phyloP scores from a whole-genome alignment of 2,113 vertebrate genomes.

The Hippocampus guttulatus region DNA sequence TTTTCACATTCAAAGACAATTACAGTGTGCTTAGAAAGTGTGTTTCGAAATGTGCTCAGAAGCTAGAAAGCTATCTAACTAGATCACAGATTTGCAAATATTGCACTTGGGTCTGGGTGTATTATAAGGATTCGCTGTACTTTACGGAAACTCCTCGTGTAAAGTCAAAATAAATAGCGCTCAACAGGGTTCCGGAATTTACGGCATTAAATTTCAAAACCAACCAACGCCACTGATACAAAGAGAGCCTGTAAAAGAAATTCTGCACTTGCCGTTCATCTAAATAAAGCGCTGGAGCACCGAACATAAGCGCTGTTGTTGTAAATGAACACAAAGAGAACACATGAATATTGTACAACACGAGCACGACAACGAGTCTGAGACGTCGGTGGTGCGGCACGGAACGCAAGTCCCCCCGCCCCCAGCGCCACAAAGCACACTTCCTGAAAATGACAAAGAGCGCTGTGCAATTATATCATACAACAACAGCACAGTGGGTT shows the following conservation, averaged over 20 bases:
- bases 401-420: constrained; percentile 6
- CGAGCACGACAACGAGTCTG: constrained; percentile 11
- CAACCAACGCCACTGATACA: neutral
- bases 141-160: neutral
- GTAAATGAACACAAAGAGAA: constrained; percentile 6
- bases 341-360: constrained; percentile 17
- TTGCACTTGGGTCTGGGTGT: too few relatives aligned
- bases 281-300: neutral
- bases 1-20: too few relatives aligned
- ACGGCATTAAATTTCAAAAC: neutral
- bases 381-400: constrained; percentile 22
- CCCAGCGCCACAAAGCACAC: constrained; percentile 24
- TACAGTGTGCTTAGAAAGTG: too few relatives aligned
- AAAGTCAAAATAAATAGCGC: neutral
- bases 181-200: too few relatives aligned
- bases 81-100: too few relatives aligned
- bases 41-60: too few relatives aligned
- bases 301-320: neutral
- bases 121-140: neutral
- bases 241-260: neutral
- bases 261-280: neutral
- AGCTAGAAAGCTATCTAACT: too few relatives aligned
- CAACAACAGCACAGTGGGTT: constrained; percentile 2
- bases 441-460: constrained; percentile 39
- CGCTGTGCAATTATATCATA: constrained; percentile 21